phyloP scores from a whole-genome alignment of 2,888 invertebrate genomes.

The Eristalis arbustorum region DNA sequence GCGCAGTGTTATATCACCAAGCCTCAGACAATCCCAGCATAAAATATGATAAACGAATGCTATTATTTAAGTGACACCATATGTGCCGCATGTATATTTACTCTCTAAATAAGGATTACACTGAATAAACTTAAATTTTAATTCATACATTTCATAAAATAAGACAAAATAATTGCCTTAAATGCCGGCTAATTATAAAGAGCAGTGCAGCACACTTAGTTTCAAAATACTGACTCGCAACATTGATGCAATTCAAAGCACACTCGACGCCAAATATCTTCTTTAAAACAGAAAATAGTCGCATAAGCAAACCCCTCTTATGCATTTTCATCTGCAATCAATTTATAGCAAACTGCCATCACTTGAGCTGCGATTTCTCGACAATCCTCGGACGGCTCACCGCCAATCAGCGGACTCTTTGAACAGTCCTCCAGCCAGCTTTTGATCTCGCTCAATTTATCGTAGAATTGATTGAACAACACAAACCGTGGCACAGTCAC shows the following conservation, averaged over 20 bases:
- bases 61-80: too few species aligned
- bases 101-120: too few species aligned
- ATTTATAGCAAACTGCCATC: slow-evolving; percentile 77
- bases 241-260: background rate
- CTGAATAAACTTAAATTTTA: too few species aligned
- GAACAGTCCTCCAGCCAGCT: slow-evolving; percentile 85
- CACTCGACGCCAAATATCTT: background rate
- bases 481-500: slow-evolving; percentile 83
- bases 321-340: slow-evolving; percentile 19
- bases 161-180: too few species aligned
- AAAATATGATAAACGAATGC: too few species aligned
- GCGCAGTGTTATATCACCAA: too few species aligned
- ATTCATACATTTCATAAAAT: too few species aligned
- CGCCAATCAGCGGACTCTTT: slow-evolving; percentile 82
- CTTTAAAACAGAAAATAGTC: slow-evolving; percentile 10
- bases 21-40: too few species aligned
- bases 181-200: too few species aligned
- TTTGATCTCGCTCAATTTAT: slow-evolving; percentile 84
- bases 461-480: slow-evolving; percentile 83
- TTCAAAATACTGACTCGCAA: background rate
- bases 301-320: background rate
- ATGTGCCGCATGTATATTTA: too few species aligned
- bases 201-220: background rate
- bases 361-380: slow-evolving; percentile 84
- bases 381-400: slow-evolving; percentile 85